Evolutionary conservation across 2,113 vertebrate species (phyloP).

Genomic region (Cichladusa arquata): DNA sequence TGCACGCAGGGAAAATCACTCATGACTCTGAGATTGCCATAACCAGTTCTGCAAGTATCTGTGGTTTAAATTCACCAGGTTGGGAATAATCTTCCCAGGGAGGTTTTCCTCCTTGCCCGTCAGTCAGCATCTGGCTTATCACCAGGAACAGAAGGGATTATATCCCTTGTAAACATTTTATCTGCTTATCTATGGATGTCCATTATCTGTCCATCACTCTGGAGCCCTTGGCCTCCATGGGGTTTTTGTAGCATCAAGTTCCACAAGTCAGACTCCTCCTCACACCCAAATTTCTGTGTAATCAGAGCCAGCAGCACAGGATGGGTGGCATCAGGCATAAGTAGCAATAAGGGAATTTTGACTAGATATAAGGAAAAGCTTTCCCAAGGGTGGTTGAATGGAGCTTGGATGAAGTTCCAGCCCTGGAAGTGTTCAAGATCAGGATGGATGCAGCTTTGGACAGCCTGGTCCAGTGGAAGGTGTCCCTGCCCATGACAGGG

Average conservation of each 20-base stretch:
- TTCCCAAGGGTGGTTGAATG: background rate
- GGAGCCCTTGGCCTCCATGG: background rate
- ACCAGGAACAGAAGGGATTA: slow-evolving; percentile 52
- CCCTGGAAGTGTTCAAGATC: background rate
- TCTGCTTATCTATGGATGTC: slow-evolving; percentile 22
- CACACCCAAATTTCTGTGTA: background rate
- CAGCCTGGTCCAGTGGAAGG: background rate
- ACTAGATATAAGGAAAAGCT: background rate
- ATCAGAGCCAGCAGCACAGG: background rate
- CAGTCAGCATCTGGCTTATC: slow-evolving; percentile 47
- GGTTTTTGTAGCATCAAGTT: background rate
- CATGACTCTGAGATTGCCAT: background rate
- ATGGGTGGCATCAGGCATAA: background rate
- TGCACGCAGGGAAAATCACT: background rate
- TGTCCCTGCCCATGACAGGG: background rate
- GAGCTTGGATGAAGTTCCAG: background rate
- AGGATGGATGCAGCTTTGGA: background rate
- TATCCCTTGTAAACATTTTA: slow-evolving; percentile 21
- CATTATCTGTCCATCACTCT: slow-evolving; percentile 25
- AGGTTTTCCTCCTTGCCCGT: slow-evolving; percentile 4
- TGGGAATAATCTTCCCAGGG: slow-evolving; percentile 24
- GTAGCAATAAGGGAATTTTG: background rate
- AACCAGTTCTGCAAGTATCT: background rate
- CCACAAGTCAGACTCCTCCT: background rate
- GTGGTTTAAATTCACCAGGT: background rate